Conservation (phyloP, 2,797 vertebrate genomes). For the Adrianichthys oophorus region DNA sequence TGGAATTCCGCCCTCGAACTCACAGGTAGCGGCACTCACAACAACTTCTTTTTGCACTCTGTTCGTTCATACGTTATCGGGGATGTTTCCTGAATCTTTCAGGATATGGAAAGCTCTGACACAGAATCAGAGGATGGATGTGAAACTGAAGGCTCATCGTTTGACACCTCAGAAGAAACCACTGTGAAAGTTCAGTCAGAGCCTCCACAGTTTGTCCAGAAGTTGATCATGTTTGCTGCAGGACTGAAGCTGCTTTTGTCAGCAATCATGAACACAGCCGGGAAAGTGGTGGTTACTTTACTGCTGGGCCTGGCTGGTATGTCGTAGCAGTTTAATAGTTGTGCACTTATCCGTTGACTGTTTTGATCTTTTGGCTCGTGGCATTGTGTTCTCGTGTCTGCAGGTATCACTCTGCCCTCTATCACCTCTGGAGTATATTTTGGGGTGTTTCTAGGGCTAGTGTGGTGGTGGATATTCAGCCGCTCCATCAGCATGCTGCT, state of each 20-base stretch:
- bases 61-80: neutral
- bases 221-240: constrained; percentile 70
- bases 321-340: neutral
- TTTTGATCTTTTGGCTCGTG: neutral
- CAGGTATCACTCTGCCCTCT: constrained; percentile 81
- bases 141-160: constrained; percentile 63
- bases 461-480: constrained; percentile 83
- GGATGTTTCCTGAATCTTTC: constrained; percentile 15
- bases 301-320: constrained; percentile 83
- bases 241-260: constrained; percentile 74
- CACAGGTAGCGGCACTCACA: constrained; percentile 56
- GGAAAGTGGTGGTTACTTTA: constrained; percentile 79
- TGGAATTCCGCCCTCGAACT: constrained; percentile 42
- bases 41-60: neutral
- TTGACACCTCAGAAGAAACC: constrained; percentile 68
- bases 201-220: constrained; percentile 76
- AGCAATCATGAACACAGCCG: constrained; percentile 73
- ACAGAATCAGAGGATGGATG: constrained; percentile 74
- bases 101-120: constrained; percentile 70
- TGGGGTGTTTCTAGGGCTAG: constrained; percentile 76
- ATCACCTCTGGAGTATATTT: constrained; percentile 83
- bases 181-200: constrained; percentile 17
- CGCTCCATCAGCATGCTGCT: constrained; percentile 67
- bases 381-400: constrained; percentile 14
- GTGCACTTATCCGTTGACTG: too few relatives aligned